Base-by-base conservation (phyloP, 2,888 invertebrate species). In the Hypercompe scribonia region DNA sequence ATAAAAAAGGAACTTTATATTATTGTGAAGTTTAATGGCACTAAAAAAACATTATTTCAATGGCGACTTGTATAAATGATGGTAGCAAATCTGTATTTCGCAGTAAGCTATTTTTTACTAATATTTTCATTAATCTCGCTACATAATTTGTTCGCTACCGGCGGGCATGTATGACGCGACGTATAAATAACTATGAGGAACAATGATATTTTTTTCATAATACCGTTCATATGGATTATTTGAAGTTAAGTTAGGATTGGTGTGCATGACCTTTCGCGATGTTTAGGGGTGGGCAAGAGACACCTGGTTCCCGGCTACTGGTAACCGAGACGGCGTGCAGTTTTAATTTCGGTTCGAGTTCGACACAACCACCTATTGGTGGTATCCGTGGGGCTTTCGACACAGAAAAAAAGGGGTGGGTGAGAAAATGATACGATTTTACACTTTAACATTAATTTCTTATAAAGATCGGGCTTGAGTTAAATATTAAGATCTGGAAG, bases 41-140 rank as follows among this genome's bases (percentile, higher is more conserved):
- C 34, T 46, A 68, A 72, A 63, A 68, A 72, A 63, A 33, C 3
- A 72, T 68, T 68, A 46, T 58, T 54, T 42, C 50, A 31, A 54
- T 58, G 58, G 61, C 28, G 42, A 63, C 34, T 63, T 70, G n/a
- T 70, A 33, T 63, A 70, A 63, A 28, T 70, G 42, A 70, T 70
- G 64, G 70, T 70, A 21, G 63, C 70, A 33, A 70, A 64, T 70
- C 70, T 61, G 31, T 70, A 70, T 61, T 61, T 65, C 64, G 64
- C 64, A 64, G 39, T 63, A 58, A 63, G 42, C 70, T 64, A 46
- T 70, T 70, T 70, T 63, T 70, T 63, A 33, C 33, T 36, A 31
- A 61, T 58, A 64, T 64, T 70, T 63, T 63, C 63, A 70, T 70
- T 70, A 70, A 70, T 70, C 70, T 70, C 46, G 15, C 46, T 46